These are phyloP conservation scores for Mustela nigripes DNA, from an alignment of 2,113 vertebrate species.

Conservation along the genomic window DNA sequence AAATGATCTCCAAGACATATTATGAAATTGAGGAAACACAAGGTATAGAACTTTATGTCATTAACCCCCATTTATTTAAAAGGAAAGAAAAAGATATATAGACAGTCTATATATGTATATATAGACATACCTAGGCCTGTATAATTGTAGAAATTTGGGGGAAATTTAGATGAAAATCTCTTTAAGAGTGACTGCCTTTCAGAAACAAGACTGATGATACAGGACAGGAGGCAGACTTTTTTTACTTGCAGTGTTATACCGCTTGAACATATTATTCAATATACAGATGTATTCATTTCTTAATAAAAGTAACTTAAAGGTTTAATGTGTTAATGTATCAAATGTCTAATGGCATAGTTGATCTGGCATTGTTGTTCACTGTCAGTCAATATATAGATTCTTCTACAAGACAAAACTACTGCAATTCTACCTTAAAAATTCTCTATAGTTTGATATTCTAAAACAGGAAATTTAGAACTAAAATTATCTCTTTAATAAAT, in stretches of 20 bases:
- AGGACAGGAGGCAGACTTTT: not conserved
- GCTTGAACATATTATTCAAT: not conserved
- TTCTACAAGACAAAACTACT: not conserved
- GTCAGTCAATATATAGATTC: not conserved
- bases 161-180: not conserved
- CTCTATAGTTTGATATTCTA: not conserved
- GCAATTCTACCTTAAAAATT: conserved; percentile 42
- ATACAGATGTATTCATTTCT: not conserved
- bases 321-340: not conserved
- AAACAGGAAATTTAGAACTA: not conserved
- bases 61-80: not conserved
- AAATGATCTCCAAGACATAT: not conserved
- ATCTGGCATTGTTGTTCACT: not conserved
- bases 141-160: not conserved
- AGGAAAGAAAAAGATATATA: not conserved
- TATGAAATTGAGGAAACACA: not conserved
- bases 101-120: not conserved
- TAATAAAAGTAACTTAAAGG: not conserved
- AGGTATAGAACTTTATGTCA: not conserved
- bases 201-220: not conserved
- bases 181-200: not conserved
- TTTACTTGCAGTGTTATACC: not conserved
- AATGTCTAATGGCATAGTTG: not conserved
- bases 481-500: not conserved
- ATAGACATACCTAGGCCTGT: not conserved